Evolutionary conservation across 2,113 vertebrate species (phyloP).

Genomic region (Myanophis thanlyinensis): DNA sequence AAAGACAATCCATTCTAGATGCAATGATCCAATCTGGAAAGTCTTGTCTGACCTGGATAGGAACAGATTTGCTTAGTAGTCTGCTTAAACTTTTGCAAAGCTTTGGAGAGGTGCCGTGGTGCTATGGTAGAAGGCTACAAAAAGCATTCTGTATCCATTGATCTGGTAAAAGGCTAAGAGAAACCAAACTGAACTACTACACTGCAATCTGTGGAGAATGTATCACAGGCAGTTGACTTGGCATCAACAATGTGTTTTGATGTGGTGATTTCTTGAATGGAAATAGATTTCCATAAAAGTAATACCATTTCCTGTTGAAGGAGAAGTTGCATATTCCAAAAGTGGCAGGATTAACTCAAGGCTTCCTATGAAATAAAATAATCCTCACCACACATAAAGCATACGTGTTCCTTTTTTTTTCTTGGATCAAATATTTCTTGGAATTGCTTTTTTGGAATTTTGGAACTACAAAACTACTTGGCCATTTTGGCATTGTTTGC

Average conservation of each 20-base stretch:
- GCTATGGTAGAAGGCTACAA: background rate
- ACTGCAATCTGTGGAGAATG: background rate
- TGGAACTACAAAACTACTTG: background rate
- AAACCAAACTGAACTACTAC: background rate
- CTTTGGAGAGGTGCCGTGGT: background rate
- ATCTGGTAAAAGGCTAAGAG: background rate
- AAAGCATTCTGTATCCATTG: background rate
- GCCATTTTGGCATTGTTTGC: background rate
- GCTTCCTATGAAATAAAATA: background rate
- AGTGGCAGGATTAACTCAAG: background rate
- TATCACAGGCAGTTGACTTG: background rate
- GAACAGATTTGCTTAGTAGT: background rate
- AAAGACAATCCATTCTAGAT: background rate
- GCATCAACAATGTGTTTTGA: background rate
- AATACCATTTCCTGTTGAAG: background rate
- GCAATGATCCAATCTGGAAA: background rate
- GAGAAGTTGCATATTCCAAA: background rate
- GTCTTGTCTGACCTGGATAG: background rate
- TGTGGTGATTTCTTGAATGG: background rate
- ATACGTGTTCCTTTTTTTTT: background rate
- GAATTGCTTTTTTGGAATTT: background rate
- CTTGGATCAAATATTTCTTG: background rate
- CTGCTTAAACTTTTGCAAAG: background rate
- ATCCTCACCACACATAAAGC: background rate
- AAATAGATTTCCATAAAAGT: background rate